A percentile compares a stretch with the other conserved stretches of the same genome.
Conservation (phyloP, 2,113 vertebrate genomes). For the Erythrocebus patas region DNA sequence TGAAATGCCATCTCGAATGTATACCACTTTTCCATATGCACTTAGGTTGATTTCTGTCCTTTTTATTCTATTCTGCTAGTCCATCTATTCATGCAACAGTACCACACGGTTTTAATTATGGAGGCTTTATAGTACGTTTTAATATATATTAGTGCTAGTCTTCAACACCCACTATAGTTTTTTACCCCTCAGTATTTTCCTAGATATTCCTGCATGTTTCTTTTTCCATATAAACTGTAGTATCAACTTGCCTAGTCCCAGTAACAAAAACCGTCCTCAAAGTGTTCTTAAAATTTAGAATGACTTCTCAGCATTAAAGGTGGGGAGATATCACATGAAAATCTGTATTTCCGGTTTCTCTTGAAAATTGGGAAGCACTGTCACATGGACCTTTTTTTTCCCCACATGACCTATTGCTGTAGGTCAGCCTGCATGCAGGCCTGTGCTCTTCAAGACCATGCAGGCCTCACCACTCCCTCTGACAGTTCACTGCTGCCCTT, state of each 20-base stretch:
- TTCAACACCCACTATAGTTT: not conserved
- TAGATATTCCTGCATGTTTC: not conserved
- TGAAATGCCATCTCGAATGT: not conserved
- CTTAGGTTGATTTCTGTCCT: not conserved
- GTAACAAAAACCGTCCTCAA: not conserved
- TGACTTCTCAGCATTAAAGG: not conserved
- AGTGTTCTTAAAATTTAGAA: not conserved
- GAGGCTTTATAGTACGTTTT: not conserved
- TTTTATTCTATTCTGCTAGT: not conserved
- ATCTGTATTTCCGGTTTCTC: not conserved
- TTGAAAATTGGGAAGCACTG: not conserved
- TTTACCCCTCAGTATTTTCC: not conserved
- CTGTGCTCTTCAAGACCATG: not conserved
- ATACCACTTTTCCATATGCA: not conserved
- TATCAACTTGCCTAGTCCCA: not conserved
- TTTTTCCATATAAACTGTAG: not conserved
- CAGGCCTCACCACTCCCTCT: not conserved
- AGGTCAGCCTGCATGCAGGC: not conserved
- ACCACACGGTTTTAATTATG: not conserved
- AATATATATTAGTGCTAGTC: not conserved
- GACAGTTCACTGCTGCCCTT: not conserved
- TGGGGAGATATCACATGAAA: not conserved
- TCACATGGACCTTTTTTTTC: not conserved
- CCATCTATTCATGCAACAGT: not conserved
- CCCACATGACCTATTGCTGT: not conserved